phyloP scores from a whole-genome alignment of 2,888 invertebrate species.

The Beris morrisii region DNA sequence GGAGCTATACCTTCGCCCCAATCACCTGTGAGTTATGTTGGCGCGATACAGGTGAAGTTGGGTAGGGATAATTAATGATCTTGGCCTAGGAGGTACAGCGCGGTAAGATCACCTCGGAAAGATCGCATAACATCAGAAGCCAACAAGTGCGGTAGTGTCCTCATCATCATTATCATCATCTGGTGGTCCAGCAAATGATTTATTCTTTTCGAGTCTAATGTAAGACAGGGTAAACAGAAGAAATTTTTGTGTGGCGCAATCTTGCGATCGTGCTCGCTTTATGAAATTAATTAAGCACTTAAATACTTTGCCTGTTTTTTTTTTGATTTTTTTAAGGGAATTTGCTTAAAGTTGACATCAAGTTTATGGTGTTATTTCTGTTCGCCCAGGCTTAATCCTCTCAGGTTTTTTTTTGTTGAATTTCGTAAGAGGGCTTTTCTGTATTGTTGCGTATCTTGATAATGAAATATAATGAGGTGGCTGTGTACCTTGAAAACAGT shows the following conservation, averaged over 20 bases:
- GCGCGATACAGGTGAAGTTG: background rate
- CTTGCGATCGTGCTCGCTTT: conserved; percentile 4
- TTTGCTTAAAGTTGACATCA: no score
- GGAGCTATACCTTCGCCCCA: conserved; percentile 16
- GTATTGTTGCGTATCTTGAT: no score
- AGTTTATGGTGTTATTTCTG: no score
- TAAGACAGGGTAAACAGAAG: conserved; percentile 8
- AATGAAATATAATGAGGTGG: no score
- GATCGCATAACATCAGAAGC: conserved; percentile 52
- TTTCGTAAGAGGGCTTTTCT: no score
- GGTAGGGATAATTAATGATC: conserved; percentile 38
- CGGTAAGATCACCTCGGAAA: conserved; percentile 12
- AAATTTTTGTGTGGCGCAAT: no score
- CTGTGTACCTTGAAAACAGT: no score
- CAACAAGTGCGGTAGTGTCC: conserved; percentile 26
- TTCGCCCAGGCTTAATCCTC: no score
- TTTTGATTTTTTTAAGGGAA: no score
- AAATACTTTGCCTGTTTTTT: background rate
- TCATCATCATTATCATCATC: conserved; percentile 23
- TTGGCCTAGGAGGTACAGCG: conserved; percentile 10
- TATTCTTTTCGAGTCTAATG: background rate
- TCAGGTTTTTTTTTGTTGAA: no score
- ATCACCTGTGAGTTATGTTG: conserved; percentile 25
- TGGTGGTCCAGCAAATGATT: conserved; percentile 23
- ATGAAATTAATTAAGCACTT: conserved; percentile 30